These are phyloP conservation scores for Phoebastria nigripes DNA, from an alignment of 2,797 vertebrate genomes.

Conservation along the genomic window DNA sequence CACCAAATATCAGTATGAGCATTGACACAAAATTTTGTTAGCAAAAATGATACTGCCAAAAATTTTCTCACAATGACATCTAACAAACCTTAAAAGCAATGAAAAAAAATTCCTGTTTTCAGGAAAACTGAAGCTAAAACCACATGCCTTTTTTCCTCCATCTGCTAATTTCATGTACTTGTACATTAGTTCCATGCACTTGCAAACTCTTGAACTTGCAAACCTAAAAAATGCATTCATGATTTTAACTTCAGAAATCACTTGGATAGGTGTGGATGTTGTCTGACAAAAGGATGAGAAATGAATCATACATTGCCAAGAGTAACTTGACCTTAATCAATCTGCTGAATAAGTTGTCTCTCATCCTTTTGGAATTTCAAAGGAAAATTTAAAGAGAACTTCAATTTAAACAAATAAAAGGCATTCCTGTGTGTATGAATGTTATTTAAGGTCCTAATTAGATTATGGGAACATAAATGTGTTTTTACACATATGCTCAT, in stretches of 20 bases:
- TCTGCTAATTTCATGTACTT: background rate
- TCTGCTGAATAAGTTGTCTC: background rate
- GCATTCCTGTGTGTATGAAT: background rate
- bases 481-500: background rate
- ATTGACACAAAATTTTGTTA: background rate
- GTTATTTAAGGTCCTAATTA: background rate
- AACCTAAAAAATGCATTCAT: background rate
- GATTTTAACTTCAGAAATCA: background rate
- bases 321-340: background rate
- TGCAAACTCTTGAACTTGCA: background rate
- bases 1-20: background rate
- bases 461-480: background rate
- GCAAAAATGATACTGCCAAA: background rate
- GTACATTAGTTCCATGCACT: background rate
- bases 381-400: background rate
- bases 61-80: background rate
- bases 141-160: accelerated
- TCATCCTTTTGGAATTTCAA: background rate
- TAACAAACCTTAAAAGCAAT: background rate
- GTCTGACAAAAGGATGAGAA: background rate
- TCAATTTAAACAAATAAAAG: background rate
- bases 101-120: background rate
- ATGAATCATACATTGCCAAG: background rate
- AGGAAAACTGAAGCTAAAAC: background rate
- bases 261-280: background rate